Evolutionary conservation across 2,797 vertebrate genomes (phyloP), one percentile per base, ranked within the genome.

Genomic region (Tachyglossus aculeatus): DNA sequence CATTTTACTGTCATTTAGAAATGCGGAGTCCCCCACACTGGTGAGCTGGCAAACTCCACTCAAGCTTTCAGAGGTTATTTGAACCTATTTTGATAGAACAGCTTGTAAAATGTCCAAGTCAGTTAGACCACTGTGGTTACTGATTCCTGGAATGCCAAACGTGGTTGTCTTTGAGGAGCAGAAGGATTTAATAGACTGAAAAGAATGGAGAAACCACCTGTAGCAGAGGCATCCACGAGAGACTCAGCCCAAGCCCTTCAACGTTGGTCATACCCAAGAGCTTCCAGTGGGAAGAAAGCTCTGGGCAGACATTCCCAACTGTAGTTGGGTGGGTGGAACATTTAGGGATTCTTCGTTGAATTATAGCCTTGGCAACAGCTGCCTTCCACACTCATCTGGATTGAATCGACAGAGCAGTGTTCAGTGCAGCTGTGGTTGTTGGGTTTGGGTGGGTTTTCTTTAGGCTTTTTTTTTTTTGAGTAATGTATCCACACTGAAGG

Each of bases 271-370:
- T 63, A n/a, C 73, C 60, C 56, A 14, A 53, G 38, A 76, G 51
- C 68, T 74, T 63, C 51, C 78, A 80, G 64, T 67, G 64, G 66
- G 78, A 66, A 62, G 64, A 74, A 70, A 78, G 59, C 51, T 59
- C 61, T 24, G 76, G 59, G 78, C 67, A 63, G 75, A 71, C n/a
- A n/a, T n/a, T n/a, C n/a, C 63, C 75, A 32, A 80, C 59, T 78
- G 77, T 83, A 81, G 83, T 77, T 81, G 76, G 71, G 39, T 77
- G 84, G 74, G 74, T 77, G 74, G 76, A 78, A 80, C 74, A 64
- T 54, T 83, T 71, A 54, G 69, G 41, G 83, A 77, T 70, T 77
- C 64, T 56, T 13, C 13, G 55, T 61, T 55, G 52, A 71, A 45
- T 51, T 72, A 83, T 31, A 25, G 38, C 11, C 29, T 71, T 82